A percentile compares a stretch with the other conserved stretches of the same genome.
These are phyloP conservation scores for Slavum lentiscoides DNA, from an alignment of 2,888 invertebrate species.

Conservation along the genomic window DNA sequence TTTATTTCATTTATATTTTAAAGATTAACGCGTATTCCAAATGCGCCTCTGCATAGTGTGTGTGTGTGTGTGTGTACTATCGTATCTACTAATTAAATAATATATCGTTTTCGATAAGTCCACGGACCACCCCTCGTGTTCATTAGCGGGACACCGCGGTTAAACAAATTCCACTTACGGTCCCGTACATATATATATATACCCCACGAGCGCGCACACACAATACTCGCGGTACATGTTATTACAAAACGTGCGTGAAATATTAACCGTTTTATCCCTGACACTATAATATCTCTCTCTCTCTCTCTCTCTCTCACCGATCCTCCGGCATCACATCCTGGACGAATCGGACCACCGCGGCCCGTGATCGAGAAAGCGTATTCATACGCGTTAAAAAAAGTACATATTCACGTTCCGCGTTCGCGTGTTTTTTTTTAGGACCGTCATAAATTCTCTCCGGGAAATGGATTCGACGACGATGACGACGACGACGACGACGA, in stretches of 20 bases:
- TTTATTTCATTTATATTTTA: too few relatives aligned
- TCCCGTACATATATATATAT: neutral
- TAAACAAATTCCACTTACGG: constrained; percentile 6
- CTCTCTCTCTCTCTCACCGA: too few relatives aligned
- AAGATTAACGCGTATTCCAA: neutral
- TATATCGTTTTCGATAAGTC: too few relatives aligned
- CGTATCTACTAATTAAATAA: too few relatives aligned
- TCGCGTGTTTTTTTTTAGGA: constrained; percentile 31
- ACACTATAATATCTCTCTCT: neutral
- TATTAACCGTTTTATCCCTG: neutral
- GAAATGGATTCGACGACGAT: constrained; percentile 6
- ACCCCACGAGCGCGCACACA: neutral
- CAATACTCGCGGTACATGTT: neutral
- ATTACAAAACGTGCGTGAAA: constrained; percentile 25
- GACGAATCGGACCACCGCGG: too few relatives aligned
- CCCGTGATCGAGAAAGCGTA: constrained; percentile 25
- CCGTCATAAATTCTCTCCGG: neutral
- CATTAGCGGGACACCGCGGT: constrained; percentile 6
- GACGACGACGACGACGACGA: neutral
- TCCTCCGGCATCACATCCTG: too few relatives aligned
- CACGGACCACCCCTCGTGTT: neutral
- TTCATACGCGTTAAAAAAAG: neutral
- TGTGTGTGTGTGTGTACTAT: too few relatives aligned
- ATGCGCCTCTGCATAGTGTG: neutral
- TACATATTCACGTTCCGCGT: too few relatives aligned